Evolutionary conservation across 2,113 vertebrate genomes (phyloP), one percentile per base, ranked within the genome.

Genomic region (Macaca nemestrina): DNA sequence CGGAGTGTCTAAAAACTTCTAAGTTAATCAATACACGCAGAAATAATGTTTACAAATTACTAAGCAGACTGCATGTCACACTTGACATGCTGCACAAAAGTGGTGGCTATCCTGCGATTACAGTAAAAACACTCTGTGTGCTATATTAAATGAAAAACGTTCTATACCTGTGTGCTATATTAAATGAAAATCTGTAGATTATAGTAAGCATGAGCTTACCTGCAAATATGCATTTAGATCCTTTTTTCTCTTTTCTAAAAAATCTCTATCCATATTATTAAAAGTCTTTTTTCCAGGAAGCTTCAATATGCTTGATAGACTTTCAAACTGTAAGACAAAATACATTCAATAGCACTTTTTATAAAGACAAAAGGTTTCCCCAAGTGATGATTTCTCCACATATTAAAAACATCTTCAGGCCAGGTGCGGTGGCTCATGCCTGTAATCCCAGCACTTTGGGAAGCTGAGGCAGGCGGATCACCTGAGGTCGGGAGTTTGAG

Each of bases 231-330:
- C 99, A 98, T 99, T 99, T 98, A 99, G 99, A 98, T 99, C 99
- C 94, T 99, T 99, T 98, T 99, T 99, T 90, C 99, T 99, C 97
- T 99, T 99, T 98, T 99, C 99, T 98, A 99, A 98, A 98, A 99
- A 99, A 83, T 99, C 99, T 98, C 99, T 99, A 98, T 99, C 99
- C 99, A 99, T 99, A 97, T 99, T 99, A 98, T 99, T 99, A 98
- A 99, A 99, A 25, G 99, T 99, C 98, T 99, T 99, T 97, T 99
- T 99, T n/a, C 99, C 99, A 30, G 99, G 99, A 98, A 99, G 99
- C 97, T 99, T 99, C 89, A 99, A 98, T 93, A 99, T 98, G 72
- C 99, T 99, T 82, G 99, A 98, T 82, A 99, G 98, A 98, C 99
- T 99, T 98, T 99, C 99, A 99, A 99, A 99, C 99, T 99, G 97